Evolutionary conservation across 2,797 vertebrate species (phyloP), one percentile per base, ranked within the genome.

Genomic region (Cyprinella venusta): DNA sequence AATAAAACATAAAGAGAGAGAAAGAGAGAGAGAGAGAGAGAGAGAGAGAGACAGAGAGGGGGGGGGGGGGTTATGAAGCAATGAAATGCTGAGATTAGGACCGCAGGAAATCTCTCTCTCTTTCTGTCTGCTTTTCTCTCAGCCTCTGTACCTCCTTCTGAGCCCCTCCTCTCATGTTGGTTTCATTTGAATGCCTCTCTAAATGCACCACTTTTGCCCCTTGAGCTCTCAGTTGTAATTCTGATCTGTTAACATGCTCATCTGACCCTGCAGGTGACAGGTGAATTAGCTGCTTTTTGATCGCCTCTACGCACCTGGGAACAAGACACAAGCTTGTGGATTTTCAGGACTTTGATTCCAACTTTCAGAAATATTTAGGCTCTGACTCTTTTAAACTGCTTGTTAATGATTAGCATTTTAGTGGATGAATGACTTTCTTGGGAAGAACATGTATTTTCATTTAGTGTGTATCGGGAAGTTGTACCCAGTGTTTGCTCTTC

Each of bases 181-280:
- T 36, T 81, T 85, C 83, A 76, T 85, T 85, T 81, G 80, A 85
- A 85, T 85, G 54, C 71, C 61, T 82, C 59, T 86, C 75, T 82
- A 77, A 85, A 85, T 81, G 63, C 83, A 63, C 40, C 67, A 69
- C 56, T 30, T 63, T 42, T 77, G 61, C 19, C 79, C 72, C 56
- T 48, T 24, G 40, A 76, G 81, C 72, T 76, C 74, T 85, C 84
- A 85, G 36, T 71, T 84, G 75, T 84, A 69, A 45, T 71, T 78
- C 24, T 59, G 71, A 56, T 82, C 48, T 82, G 72, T 74, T 36
- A 19, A 40, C 69, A 74, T 24, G 40, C 68, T 81, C 71, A 24
- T 65, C 61, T 54, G 30, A 52, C 42, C 40, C 61, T 18, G 12
- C 72, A 82, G 71, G 81, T 82, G 59, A 82, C 63, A 76, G 71